Evolutionary conservation across 1,140 invertebrate genomes (phyloP), one percentile per base, ranked within the genome.

Genomic region (Apis laboriosa): DNA sequence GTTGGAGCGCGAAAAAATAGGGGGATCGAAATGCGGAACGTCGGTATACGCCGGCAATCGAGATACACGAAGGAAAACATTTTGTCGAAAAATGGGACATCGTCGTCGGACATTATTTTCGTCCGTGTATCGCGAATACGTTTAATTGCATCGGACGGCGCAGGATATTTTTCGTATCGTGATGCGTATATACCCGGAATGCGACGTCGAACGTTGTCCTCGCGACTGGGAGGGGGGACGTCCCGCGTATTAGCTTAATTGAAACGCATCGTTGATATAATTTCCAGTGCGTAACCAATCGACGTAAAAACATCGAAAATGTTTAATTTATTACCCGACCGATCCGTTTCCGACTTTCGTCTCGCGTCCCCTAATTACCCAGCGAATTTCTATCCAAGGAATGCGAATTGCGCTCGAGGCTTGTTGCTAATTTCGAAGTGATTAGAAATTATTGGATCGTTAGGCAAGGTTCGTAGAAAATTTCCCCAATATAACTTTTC

Each of bases 191-290:
- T 24, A 8, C 28, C 28, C 28, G 1, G 28, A 28, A 28, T 2
- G 28, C 28, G 24, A 24, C 24, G 24, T 24, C 24, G 24, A 24
- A 24, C 24, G 24, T 24, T 24, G 24, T 24, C 24, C 24, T 24
- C 24, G 24, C 24, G 24, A 24, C 24, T 24, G 24, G 0, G 0
- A 24, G 24, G 24, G 24, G 24, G 24, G 24, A 13, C 15, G n/a
- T n/a, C n/a, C n/a, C n/a, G n/a, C 75, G 82, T 87, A 88, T 88
- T 87, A 85, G 79, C 83, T 88, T 88, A 87, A 88, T 88, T 88
- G 86, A 88, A 88, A 88, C 83, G 67, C 79, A 60, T 78, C 77
- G 83, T 88, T 88, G 80, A 88, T 85, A 87, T 88, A 85, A 88
- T 88, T 88, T 86, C 53, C 70, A 66, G 74, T 79, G 78, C 83